Percentiles rank a stretch among this genome's conserved stretches.
phyloP scores from a whole-genome alignment of 2,113 vertebrate species.

The Nannobrachium achirus region DNA sequence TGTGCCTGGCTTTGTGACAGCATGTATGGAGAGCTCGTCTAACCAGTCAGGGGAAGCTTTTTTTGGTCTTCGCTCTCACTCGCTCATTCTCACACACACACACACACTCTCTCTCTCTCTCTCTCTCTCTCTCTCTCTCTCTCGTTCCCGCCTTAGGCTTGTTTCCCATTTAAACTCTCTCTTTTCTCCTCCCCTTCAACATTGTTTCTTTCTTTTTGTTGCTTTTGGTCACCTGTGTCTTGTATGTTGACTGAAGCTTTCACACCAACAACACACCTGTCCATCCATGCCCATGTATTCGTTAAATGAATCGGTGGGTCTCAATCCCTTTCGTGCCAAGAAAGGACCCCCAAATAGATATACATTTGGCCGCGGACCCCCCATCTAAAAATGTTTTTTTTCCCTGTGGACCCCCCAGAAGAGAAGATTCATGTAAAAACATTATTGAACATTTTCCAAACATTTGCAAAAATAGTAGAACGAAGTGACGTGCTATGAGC shows the following conservation, averaged over 20 bases:
- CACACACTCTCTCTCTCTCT: slow-evolving; percentile 1
- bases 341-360: no score
- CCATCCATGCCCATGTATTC: no score
- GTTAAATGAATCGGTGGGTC: no score
- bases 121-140: slow-evolving; percentile 9
- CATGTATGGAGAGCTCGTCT: slow-evolving; percentile 63
- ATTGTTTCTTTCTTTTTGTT: slow-evolving; percentile 2
- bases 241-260: not conserved
- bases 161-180: not conserved
- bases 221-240: not conserved
- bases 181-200: not conserved
- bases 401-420: no score
- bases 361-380: no score
- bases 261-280: not conserved
- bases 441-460: no score
- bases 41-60: slow-evolving; percentile 56
- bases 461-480: no score
- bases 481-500: no score
- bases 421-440: no score
- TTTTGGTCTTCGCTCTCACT: slow-evolving; percentile 15
- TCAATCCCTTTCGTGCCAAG: no score
- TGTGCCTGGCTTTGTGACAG: slow-evolving; percentile 46
- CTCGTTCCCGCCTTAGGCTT: slow-evolving; percentile 9
- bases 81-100: not conserved
- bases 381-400: no score